Evolutionary conservation across 92 coral and sea anemone species (phyloP), one percentile per base, ranked within the genome.

Genomic region (Nematostella vectensis): DNA sequence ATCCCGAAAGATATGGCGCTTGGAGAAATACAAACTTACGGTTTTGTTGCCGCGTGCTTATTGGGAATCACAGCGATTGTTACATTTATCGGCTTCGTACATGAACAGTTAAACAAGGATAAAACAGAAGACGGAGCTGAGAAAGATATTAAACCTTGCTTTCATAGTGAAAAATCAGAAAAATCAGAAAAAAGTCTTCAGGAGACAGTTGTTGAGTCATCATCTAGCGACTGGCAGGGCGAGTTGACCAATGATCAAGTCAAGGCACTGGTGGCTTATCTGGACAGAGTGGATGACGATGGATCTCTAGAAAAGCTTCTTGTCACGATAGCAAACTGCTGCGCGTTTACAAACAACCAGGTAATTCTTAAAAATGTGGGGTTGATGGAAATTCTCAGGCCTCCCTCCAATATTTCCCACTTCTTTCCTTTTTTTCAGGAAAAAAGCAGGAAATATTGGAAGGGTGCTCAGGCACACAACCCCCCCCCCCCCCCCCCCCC

Each of bases 311-410:
- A 78, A 36, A 78, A 62, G 31, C 51, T 75, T 11, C 79, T 87
- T 19, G 68, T 77, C 12, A 58, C 70, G 18, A 49, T 87, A 20
- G 42, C 63, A 13, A 87, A 77, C 45, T 72, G 62, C 30, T 75
- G 86, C 26, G 96, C 83, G 0, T 87, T 87, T 57, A 78, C 86
- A 24, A 27, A 28, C 57, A 82, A 82, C 53, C 96, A 87, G 80
- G 96, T 82, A 58, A 29, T 48, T 27, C 17, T 11, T n/a, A n/a
- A n/a, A n/a, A n/a, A n/a, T n/a, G n/a, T n/a, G n/a, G n/a, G n/a
- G n/a, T 29, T 22, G 17, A 27, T 16, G 24, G 17, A 17, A 31
- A 20, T 30, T 23, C 25, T 15, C 24, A 1, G n/a, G n/a, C n/a
- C n/a, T n/a, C n/a, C n/a, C n/a, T n/a, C n/a, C n/a, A n/a, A n/a